phyloP scores from a whole-genome alignment of 2,888 invertebrate species.

The Coleophora flavipennella region DNA sequence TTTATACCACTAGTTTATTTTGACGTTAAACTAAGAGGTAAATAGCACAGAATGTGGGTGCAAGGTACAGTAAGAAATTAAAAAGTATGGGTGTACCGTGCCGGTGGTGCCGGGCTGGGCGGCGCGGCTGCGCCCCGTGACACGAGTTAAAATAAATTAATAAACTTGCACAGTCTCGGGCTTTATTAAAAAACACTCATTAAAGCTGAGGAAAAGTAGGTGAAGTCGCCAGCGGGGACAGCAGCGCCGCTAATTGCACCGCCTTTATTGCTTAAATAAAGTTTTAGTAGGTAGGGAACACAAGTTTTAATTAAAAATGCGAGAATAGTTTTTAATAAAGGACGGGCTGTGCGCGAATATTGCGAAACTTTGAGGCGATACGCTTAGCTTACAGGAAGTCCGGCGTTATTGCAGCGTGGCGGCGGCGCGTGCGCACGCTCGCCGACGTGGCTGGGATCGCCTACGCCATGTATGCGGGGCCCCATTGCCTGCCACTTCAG shows the following conservation, averaged over 20 bases:
- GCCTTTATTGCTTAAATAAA: conserved; percentile 73
- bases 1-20: too few relatives aligned
- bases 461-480: too few relatives aligned
- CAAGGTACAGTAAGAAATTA: conserved; percentile 34
- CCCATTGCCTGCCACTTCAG: too few relatives aligned
- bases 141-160: conserved; percentile 71
- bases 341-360: conserved; percentile 68
- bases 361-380: conserved; percentile 70
- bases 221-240: conserved; percentile 72
- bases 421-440: conserved; percentile 2
- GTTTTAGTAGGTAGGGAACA: conserved; percentile 71
- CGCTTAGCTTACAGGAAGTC: conserved; percentile 66
- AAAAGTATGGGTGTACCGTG: conserved; percentile 38
- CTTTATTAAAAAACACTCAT: conserved; percentile 73
- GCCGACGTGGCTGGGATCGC: neutral
- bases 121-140: conserved; percentile 46
- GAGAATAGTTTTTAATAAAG: conserved; percentile 74
- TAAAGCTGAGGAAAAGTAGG: conserved; percentile 70
- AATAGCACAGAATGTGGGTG: conserved; percentile 8
- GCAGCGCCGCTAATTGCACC: conserved; percentile 70
- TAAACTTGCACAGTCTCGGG: conserved; percentile 66
- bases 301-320: conserved; percentile 74
- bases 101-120: conserved; percentile 20
- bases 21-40: too few relatives aligned
- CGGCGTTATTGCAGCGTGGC: conserved; percentile 43